Percentiles rank a stretch among this genome's conserved stretches.
These are phyloP conservation scores for Malacoctenus gilli DNA, from an alignment of 2,797 vertebrate species.

Conservation along the genomic window DNA sequence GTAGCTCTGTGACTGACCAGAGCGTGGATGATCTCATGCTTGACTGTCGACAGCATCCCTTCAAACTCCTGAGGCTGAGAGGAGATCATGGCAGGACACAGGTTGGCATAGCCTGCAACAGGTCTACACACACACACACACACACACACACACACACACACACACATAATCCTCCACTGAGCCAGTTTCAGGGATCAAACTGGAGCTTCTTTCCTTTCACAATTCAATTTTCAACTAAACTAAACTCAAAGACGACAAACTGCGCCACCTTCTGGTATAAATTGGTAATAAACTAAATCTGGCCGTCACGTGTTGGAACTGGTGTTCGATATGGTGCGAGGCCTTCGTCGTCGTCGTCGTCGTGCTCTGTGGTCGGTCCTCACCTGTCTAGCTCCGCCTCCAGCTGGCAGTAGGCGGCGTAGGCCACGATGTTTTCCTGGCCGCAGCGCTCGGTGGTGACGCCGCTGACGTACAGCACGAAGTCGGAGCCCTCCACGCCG, in stretches of 20 bases:
- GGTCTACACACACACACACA: slow-evolving; percentile 79
- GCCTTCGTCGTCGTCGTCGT: too few species aligned
- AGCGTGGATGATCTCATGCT: slow-evolving; percentile 97
- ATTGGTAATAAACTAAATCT: too few species aligned
- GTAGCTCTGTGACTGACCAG: slow-evolving; percentile 80
- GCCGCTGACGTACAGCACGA: slow-evolving; percentile 93
- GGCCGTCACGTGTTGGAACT: too few species aligned
- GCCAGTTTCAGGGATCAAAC: too few species aligned
- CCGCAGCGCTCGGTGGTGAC: slow-evolving; percentile 93
- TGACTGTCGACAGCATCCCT: slow-evolving; percentile 97
- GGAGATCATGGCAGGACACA: slow-evolving; percentile 97
- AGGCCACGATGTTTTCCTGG: slow-evolving; percentile 96
- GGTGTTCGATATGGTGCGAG: not conserved
- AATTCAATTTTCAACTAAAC: too few species aligned
- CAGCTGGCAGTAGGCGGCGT: slow-evolving; percentile 97
- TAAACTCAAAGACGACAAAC: too few species aligned
- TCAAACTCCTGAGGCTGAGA: slow-evolving; percentile 93
- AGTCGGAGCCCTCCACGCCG: slow-evolving; percentile 89
- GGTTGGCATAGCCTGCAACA: slow-evolving; percentile 95
- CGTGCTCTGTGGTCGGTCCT: too few species aligned
- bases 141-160: slow-evolving; percentile 7
- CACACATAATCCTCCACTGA: too few species aligned
- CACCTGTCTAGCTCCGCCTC: slow-evolving; percentile 95
- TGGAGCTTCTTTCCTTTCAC: too few species aligned
- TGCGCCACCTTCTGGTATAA: too few species aligned